Evolutionary conservation across 2,113 vertebrate genomes (phyloP), one percentile per base, ranked within the genome.

Genomic region (Cepphus grylle): DNA sequence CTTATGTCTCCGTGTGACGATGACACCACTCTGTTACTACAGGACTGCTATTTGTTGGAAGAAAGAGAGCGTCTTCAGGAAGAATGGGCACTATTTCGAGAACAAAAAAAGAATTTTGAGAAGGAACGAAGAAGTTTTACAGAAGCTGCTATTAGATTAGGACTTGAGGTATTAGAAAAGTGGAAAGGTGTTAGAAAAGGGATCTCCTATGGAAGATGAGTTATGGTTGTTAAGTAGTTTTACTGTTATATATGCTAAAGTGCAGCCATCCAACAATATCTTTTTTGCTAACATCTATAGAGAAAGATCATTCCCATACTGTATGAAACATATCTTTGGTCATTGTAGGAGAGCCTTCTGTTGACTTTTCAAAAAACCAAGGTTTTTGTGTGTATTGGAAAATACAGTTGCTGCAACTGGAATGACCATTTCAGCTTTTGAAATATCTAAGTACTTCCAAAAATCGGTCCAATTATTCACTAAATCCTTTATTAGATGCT

Each of bases 101-200:
- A 99, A 42, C 99, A 99, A 90, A 99, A 99, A 96, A 99, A 98
- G 95, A 99, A 99, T 94, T 99, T 99, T 86, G 99, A 99, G 96
- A 98, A 97, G 92, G 99, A 99, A 88, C 98, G 99, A 92, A 98
- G 98, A 91, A 99, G 98, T 97, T 99, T 99, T 96, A 99, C 99
- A 3, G 99, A 99, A 76, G 99, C 99, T 69, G 99, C 99, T 63
- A 99, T 99, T 96, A 98, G 99, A 90, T 97, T 99, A 78, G 99
- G 99, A 30, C 98, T 99, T 88, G 99, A 99, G 98, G 99, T 99
- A 97, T 95, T 86, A 67, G 79, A 86, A 47, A 34, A 70, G 49
- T 29, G 3, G 70, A 36, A 89, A 32, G 40, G 26, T 59, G 20
- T 70, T 79, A 36, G n/a, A 23, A 78, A 47, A 88, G 30, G 47